Percentiles rank a stretch among this genome's conserved stretches.
phyloP scores from a whole-genome alignment of 2,113 vertebrate genomes.

The Zapus hudsonius region DNA sequence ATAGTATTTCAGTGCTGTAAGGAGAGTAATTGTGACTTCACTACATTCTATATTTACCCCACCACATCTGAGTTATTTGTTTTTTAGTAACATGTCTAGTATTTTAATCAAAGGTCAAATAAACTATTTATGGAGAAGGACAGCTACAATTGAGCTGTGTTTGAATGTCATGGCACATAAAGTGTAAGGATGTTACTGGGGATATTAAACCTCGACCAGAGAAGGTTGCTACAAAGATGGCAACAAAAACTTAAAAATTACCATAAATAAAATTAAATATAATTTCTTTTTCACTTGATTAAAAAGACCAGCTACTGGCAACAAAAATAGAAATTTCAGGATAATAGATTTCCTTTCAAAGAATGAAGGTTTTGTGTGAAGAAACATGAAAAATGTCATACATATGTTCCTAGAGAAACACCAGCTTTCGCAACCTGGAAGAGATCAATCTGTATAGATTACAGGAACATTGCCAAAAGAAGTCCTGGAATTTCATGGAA shows the following conservation, averaged over 20 bases:
- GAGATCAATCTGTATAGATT: background rate
- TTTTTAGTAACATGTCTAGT: background rate
- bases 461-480: background rate
- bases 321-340: background rate
- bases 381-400: background rate
- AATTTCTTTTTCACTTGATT: background rate
- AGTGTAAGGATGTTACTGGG: background rate
- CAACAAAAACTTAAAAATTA: background rate
- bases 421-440: background rate
- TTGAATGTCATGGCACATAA: background rate
- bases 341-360: background rate
- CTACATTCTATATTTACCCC: background rate
- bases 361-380: background rate
- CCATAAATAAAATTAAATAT: background rate
- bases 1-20: background rate
- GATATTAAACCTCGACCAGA: background rate
- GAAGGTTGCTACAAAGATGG: background rate
- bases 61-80: background rate
- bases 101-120: slow-evolving; percentile 22
- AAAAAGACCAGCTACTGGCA: background rate
- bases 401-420: background rate
- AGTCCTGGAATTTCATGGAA: background rate
- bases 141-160: background rate
- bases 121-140: background rate
- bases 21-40: background rate